A percentile compares a stretch with the other conserved stretches of the same genome.
Conservation (phyloP, 2,888 invertebrate species). For the Petrolisthes cinctipes region DNA sequence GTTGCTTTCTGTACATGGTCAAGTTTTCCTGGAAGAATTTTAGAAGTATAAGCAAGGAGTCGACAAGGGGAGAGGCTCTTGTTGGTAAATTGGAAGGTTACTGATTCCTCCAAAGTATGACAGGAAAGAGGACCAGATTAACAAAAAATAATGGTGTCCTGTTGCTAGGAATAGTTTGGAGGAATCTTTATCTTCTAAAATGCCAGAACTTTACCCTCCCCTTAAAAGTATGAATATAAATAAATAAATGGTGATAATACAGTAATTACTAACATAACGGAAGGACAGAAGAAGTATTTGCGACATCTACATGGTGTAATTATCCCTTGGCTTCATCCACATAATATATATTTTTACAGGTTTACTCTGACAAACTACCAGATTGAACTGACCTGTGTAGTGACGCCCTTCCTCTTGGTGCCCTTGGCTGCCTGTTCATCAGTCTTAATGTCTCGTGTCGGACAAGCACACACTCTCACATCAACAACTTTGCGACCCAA, state of each 20-base stretch:
- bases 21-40: not conserved
- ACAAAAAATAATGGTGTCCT: too few species aligned
- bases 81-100: too few species aligned
- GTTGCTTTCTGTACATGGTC: not conserved
- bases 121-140: too few species aligned
- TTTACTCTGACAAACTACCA: not conserved
- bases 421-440: conserved; percentile 53
- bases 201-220: too few species aligned
- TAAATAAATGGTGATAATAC: not conserved
- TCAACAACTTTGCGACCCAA: conserved; percentile 61
- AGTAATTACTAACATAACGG: not conserved
- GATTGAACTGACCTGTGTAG: conserved; percentile 28
- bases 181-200: too few species aligned
- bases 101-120: too few species aligned
- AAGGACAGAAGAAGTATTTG: not conserved
- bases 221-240: not conserved
- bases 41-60: not conserved
- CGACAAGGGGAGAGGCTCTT: too few species aligned
- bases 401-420: conserved; percentile 36
- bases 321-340: too few species aligned
- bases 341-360: not conserved
- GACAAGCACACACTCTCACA: conserved; percentile 65
- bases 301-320: too few species aligned
- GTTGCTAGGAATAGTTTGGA: too few species aligned
- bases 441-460: conserved; percentile 59